Evolutionary conservation across 1,140 invertebrate species (phyloP).

Genomic region (Drosophila ananassae): DNA sequence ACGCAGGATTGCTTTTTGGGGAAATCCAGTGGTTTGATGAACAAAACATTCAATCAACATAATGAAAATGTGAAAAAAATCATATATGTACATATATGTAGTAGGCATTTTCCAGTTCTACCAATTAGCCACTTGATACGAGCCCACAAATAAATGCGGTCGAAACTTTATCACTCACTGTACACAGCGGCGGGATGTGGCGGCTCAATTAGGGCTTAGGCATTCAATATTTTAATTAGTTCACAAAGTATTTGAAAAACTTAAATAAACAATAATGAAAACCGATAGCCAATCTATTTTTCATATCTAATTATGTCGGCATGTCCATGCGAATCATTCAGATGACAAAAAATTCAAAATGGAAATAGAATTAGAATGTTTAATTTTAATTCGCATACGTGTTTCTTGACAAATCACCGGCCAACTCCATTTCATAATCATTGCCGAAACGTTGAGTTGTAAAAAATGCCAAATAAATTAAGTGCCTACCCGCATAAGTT

Average conservation of each 20-base stretch:
- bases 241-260: slow-evolving; percentile 32
- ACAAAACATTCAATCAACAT: slow-evolving; percentile 71
- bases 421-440: slow-evolving; percentile 31
- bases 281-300: slow-evolving; percentile 30
- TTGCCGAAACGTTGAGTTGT: slow-evolving; percentile 19
- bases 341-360: not conserved
- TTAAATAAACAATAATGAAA: slow-evolving; percentile 39
- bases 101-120: slow-evolving; percentile 20
- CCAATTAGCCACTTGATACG: slow-evolving; percentile 43
- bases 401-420: slow-evolving; percentile 25
- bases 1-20: slow-evolving; percentile 38
- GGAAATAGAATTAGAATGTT: slow-evolving; percentile 9
- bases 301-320: slow-evolving; percentile 5
- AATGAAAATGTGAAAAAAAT: slow-evolving; percentile 44
- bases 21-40: slow-evolving; percentile 28
- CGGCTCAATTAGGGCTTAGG: slow-evolving; percentile 26
- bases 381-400: slow-evolving; percentile 11
- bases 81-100: not conserved
- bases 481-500: slow-evolving; percentile 43
- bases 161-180: slow-evolving; percentile 11
- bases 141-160: slow-evolving; percentile 19
- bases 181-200: slow-evolving; percentile 1
- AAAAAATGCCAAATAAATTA: slow-evolving; percentile 44
- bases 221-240: slow-evolving; percentile 48
- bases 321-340: not conserved